phyloP scores from a whole-genome alignment of 2,113 vertebrate species.

The Myrmophylax atrothorax region DNA sequence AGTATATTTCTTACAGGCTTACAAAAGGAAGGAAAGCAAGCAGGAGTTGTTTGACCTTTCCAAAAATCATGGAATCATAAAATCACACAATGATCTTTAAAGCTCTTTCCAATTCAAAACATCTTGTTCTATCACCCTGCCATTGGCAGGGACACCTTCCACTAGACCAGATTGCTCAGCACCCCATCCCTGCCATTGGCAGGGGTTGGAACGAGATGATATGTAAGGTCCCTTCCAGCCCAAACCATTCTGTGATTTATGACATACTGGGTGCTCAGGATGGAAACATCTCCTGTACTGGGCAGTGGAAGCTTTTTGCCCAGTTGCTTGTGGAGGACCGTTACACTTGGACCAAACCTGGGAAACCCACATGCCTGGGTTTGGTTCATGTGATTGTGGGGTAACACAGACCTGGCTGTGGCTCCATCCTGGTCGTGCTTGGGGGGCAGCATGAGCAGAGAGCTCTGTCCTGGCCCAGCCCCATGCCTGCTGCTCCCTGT shows the following conservation, averaged over 20 bases:
- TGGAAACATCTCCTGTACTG: neutral
- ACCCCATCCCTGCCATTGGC: neutral
- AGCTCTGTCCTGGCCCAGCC: neutral
- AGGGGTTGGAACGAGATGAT: neutral
- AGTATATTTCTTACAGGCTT: neutral
- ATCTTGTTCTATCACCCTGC: neutral
- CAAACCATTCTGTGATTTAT: neutral
- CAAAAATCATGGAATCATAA: neutral
- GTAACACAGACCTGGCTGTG: neutral
- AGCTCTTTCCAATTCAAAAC: too few relatives aligned
- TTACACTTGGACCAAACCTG: neutral
- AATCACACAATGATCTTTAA: too few relatives aligned
- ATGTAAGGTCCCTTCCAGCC: neutral
- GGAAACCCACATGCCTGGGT: neutral
- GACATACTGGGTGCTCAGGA: neutral
- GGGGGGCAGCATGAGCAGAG: neutral
- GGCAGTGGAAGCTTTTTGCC: neutral
- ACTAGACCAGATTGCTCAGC: neutral
- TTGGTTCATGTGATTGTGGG: neutral
- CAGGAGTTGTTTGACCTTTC: neutral
- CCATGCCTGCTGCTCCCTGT: neutral
- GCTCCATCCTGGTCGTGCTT: neutral
- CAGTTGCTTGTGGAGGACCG: neutral
- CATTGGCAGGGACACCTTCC: neutral
- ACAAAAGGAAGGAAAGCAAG: neutral